Percentiles rank a stretch among this genome's conserved stretches.
Conservation (phyloP, 2,888 invertebrate genomes). For the Pherbina coryleti region DNA sequence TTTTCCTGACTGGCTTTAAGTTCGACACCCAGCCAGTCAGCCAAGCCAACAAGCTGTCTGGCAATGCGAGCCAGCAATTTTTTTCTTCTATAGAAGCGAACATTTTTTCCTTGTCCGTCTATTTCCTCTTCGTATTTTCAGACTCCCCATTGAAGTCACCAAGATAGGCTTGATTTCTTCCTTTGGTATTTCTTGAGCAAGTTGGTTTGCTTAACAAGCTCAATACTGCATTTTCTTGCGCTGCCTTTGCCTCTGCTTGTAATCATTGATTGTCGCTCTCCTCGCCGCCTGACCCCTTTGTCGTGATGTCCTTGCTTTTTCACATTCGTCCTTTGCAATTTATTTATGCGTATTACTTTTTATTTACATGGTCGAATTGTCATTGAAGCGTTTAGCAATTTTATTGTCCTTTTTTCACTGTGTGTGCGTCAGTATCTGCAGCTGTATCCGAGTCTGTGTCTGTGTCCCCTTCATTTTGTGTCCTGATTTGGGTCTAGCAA, state of each 20-base stretch:
- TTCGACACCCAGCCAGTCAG: conserved; percentile 20
- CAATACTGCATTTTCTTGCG: conserved; percentile 1
- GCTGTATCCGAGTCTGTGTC: background rate
- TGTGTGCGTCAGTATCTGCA: background rate
- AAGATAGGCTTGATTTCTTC: background rate
- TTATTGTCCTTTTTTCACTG: conserved; percentile 54
- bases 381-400: conserved; percentile 63
- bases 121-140: background rate
- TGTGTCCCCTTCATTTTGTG: background rate
- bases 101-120: background rate
- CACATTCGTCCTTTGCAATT: conserved; percentile 19
- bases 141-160: background rate
- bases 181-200: background rate
- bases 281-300: background rate
- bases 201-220: conserved; percentile 20
- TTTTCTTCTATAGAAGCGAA: no score
- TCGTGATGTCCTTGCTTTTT: background rate
- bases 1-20: conserved; percentile 57
- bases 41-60: conserved; percentile 21
- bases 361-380: conserved; percentile 62
- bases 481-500: conserved; percentile 37
- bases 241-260: background rate
- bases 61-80: conserved; percentile 18
- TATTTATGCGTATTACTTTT: conserved; percentile 32
- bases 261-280: conserved; percentile 11